Base-by-base conservation (phyloP, 2,888 invertebrate genomes). In the Cheilosia scutellata region DNA sequence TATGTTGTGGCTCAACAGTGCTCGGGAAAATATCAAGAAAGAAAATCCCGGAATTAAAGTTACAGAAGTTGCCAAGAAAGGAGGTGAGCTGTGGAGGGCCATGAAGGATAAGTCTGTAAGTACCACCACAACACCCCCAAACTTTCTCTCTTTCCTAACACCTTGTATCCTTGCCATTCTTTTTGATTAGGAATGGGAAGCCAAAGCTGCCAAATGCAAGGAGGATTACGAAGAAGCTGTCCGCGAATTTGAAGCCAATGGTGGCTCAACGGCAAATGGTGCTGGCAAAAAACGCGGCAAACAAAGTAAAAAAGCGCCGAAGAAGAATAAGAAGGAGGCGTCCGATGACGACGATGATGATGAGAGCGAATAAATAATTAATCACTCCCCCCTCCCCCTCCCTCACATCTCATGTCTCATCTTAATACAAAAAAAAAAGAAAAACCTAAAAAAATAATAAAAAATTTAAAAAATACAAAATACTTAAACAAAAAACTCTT, bases 1-100 rank as follows among this genome's bases (percentile, higher is more conserved):
- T 92, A 97, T 99, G 96, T 91, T 98, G 87, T 99, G 98, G 97
- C 94, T 99, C 88, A 97, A 97, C 91, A 97, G 96, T 88, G 95
- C 95, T 82, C 94, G 99, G 88, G 96, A 97, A 89, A 93, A 94
- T 88, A 96, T 99, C 87, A 98, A 98, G 92, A 93, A 95, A 37
- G 97, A 97, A 65, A 95, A 97, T 93, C 98, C 98, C 13, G 97
- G 97, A 77, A 95, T 98, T 86, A 95, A 95, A 89, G 95, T 98
- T 25, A 97, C 97, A 6, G 99, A 99, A 91, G 95, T 98, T 74
- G 96, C 98, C 33, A 98, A 97, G 93, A 97, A 96, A 91, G 98
- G 96, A 80, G 98, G 98, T 57, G 98, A 98, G 93, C 93, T 97
- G 93, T 99, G 99, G 99, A 96, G 96, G 90, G 95, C 95, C 82